A percentile compares a stretch with the other conserved stretches of the same genome.
phyloP scores from a whole-genome alignment of 92 coral and sea anemone species.

The Zoanthus sansibaricus region DNA sequence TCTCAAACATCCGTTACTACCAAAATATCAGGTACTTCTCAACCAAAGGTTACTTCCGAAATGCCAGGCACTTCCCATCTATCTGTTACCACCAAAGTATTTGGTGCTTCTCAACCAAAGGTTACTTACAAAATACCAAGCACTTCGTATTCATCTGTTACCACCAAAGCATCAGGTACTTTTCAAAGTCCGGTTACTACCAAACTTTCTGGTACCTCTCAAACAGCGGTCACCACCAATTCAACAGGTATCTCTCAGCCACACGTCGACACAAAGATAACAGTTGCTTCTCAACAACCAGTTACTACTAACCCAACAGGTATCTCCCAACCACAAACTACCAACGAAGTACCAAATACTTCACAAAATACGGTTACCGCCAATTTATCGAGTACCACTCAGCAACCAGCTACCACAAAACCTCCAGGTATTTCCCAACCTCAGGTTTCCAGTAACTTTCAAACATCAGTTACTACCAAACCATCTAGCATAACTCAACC shows the following conservation, averaged over 20 bases:
- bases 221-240: background rate
- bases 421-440: background rate
- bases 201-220: conserved; percentile 6
- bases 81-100: conserved; percentile 10
- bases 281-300: background rate
- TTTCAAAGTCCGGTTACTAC: conserved; percentile 18
- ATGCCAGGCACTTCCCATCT: background rate
- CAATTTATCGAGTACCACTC: background rate
- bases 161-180: background rate
- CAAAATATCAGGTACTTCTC: background rate
- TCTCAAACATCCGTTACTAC: background rate
- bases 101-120: background rate
- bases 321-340: background rate
- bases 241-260: conserved; percentile 4
- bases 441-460: background rate
- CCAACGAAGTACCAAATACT: background rate
- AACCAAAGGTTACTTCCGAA: background rate
- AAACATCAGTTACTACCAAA: background rate
- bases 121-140: background rate
- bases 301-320: background rate
- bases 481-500: background rate
- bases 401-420: background rate
- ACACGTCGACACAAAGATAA: background rate
- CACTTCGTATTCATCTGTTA: background rate
- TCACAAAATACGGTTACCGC: background rate